Evolutionary conservation across 2,888 invertebrate genomes (phyloP).

Genomic region (Eupithecia centaureata): DNA sequence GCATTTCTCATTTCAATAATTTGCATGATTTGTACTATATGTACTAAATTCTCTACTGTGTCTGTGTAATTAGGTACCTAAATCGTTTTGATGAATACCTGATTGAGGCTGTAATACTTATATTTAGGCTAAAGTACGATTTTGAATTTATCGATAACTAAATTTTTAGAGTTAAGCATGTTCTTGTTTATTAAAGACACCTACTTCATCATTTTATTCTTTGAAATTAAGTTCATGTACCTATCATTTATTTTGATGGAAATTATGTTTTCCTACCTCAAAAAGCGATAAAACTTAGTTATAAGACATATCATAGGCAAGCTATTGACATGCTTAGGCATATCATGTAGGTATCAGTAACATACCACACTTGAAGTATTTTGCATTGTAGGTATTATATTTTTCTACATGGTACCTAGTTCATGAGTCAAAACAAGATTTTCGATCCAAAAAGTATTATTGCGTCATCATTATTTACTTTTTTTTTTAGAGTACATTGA

Average conservation of each 20-base stretch:
- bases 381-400: too few species aligned
- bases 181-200: background rate
- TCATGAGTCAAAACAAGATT: too few species aligned
- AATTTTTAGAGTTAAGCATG: background rate
- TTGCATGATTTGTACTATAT: background rate
- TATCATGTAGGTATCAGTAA: too few species aligned
- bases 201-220: background rate
- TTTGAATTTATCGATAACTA: background rate
- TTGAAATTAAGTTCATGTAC: background rate
- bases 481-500: background rate
- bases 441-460: too few species aligned
- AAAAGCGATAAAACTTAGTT: slow-evolving; percentile 9
- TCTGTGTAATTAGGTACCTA: background rate
- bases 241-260: background rate
- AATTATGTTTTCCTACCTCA: slow-evolving; percentile 7
- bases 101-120: slow-evolving; percentile 20
- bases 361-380: too few species aligned
- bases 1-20: slow-evolving; percentile 1
- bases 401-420: too few species aligned
- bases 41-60: background rate
- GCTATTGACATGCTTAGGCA: background rate
- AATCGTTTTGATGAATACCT: slow-evolving; percentile 19
- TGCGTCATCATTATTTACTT: too few species aligned
- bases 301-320: slow-evolving; percentile 4
- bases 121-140: slow-evolving; percentile 11